phyloP scores from a whole-genome alignment of 1,140 invertebrate species.

The Heliothis virescens region DNA sequence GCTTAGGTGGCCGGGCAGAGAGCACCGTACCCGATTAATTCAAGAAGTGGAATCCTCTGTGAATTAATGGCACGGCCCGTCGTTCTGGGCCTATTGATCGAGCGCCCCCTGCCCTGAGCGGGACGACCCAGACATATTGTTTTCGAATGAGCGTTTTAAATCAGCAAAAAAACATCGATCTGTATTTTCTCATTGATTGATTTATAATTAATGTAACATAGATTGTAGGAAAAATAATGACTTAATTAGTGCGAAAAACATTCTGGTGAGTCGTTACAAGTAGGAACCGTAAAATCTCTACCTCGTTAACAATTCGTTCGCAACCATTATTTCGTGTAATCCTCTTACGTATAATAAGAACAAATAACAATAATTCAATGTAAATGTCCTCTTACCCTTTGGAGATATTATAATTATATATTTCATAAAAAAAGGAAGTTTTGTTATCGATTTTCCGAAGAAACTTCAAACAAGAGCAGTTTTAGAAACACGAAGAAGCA shows the following conservation, averaged over 20 bases:
- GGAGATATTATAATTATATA: background rate
- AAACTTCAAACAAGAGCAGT: constrained; percentile 39
- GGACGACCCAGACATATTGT: constrained; percentile 25
- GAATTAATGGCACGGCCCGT: constrained; percentile 73
- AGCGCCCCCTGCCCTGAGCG: constrained; percentile 40
- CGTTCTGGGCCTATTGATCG: constrained; percentile 75
- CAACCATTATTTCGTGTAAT: constrained; percentile 25
- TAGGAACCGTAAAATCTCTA: constrained; percentile 16
- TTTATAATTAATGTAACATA: too few species aligned
- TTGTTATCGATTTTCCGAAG: constrained; percentile 34
- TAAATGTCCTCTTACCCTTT: constrained; percentile 3
- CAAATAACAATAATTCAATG: constrained; percentile 30
- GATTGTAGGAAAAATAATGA: too few species aligned
- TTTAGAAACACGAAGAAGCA: constrained; percentile 41
- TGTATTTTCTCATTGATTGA: background rate
- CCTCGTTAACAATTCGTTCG: constrained; percentile 6
- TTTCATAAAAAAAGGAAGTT: constrained; percentile 25
- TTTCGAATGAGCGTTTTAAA: constrained; percentile 27
- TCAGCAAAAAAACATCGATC: background rate
- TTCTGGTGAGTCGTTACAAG: constrained; percentile 1
- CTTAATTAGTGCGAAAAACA: background rate
- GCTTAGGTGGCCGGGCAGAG: constrained; percentile 67
- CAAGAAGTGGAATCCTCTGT: constrained; percentile 74
- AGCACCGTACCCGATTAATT: constrained; percentile 76
- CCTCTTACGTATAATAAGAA: constrained; percentile 20